These are phyloP conservation scores for Pao palembangensis DNA, from an alignment of 2,113 vertebrate genomes.

Conservation along the genomic window DNA sequence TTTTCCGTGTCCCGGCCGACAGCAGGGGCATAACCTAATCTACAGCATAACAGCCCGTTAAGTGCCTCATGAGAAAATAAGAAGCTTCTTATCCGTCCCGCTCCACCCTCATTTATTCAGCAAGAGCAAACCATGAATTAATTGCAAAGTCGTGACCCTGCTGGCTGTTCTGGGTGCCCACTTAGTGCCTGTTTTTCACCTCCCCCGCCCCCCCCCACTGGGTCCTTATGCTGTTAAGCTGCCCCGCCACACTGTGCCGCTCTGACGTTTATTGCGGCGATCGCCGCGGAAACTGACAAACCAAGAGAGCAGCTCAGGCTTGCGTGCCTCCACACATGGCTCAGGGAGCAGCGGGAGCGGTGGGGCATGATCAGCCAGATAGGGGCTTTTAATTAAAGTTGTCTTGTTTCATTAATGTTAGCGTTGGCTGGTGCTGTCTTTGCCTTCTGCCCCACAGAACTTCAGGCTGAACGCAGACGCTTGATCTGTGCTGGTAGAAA, in stretches of 20 bases:
- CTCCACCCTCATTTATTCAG: constrained; percentile 52
- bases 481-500: not conserved
- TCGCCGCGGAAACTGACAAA: constrained; percentile 38
- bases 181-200: constrained; percentile 47
- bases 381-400: constrained; percentile 5
- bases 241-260: constrained; percentile 15
- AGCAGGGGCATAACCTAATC: constrained; percentile 45
- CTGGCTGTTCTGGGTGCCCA: constrained; percentile 31
- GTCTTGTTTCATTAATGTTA: constrained; percentile 1
- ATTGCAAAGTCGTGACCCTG: constrained; percentile 52
- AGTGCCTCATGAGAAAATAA: constrained; percentile 44
- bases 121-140: constrained; percentile 48
- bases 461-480: constrained; percentile 9
- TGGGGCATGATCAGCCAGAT: not conserved
- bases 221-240: constrained; percentile 18
- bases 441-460: not conserved
- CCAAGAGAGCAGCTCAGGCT: constrained; percentile 14
- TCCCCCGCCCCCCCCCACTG: constrained; percentile 6
- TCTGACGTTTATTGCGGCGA: constrained; percentile 35
- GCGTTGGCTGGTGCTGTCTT: constrained; percentile 12
- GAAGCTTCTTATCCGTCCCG: constrained; percentile 40
- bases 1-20: constrained; percentile 16
- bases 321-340: not conserved
- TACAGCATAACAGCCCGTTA: constrained; percentile 43
- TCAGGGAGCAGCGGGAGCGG: not conserved